Conservation (phyloP, 2,797 vertebrate species). For the Cryptoblepharus egeriae region DNA sequence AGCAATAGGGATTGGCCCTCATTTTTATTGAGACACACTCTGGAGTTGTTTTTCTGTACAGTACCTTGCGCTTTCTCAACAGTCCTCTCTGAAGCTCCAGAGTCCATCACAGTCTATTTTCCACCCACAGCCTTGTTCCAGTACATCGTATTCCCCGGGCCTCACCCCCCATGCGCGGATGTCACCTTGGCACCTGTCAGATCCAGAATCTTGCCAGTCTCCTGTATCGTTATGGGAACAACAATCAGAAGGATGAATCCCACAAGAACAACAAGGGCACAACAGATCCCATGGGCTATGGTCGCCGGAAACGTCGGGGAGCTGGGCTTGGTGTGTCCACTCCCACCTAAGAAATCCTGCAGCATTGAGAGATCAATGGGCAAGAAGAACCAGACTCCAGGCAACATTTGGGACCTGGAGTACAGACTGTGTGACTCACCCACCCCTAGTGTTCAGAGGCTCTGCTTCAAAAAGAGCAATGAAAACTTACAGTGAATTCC, state of each 20-base stretch:
- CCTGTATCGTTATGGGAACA: slow-evolving; percentile 79
- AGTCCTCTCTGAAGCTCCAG: neutral
- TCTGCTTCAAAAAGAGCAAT: slow-evolving; percentile 8
- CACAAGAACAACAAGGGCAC: slow-evolving; percentile 63
- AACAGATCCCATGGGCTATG: slow-evolving; percentile 79
- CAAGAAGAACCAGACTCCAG: slow-evolving; percentile 3
- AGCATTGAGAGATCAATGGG: neutral
- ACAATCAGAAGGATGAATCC: slow-evolving; percentile 76
- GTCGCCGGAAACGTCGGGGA: slow-evolving; percentile 63
- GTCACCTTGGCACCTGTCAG: slow-evolving; percentile 85
- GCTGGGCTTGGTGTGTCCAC: neutral
- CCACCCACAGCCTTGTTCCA: neutral
- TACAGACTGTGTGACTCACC: neutral
- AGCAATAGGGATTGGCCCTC: no score
- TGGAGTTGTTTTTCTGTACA: neutral
- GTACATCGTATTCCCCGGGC: slow-evolving; percentile 10
- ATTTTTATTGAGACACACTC: neutral
- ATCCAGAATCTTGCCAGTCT: slow-evolving; percentile 82
- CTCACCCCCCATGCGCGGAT: slow-evolving; percentile 66
- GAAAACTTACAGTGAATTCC: neutral
- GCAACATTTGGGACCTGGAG: neutral
- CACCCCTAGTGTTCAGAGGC: neutral
- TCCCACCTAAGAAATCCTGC: neutral
- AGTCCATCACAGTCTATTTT: neutral
- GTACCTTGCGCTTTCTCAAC: neutral